Conservation (phyloP, 1,140 invertebrate species). For the Drosophila yakuba region DNA sequence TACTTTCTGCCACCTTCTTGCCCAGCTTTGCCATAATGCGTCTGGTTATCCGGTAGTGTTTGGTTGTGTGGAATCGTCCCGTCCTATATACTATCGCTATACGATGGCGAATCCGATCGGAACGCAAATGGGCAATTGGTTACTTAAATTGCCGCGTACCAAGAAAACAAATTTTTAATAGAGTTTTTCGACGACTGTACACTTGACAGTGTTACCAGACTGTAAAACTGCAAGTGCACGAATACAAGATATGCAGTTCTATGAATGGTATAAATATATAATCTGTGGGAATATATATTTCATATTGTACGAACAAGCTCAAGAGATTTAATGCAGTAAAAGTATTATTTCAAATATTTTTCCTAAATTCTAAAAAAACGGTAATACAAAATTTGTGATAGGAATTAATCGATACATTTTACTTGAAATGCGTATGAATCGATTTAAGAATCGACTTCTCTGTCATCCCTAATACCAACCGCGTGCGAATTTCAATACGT, state of each 20-base stretch:
- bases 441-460: background rate
- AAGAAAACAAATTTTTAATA: conserved; percentile 5
- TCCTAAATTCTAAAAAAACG: too few species aligned
- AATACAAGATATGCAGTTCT: too few species aligned
- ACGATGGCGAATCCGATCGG: background rate
- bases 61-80: background rate
- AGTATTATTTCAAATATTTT: too few species aligned
- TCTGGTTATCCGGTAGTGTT: background rate
- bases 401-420: background rate
- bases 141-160: conserved; percentile 25
- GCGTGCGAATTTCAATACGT: conserved; percentile 22
- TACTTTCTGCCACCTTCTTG: conserved; percentile 34
- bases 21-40: conserved; percentile 54
- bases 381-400: too few species aligned
- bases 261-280: too few species aligned
- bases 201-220: background rate
- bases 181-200: conserved; percentile 13
- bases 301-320: too few species aligned
- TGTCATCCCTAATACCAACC: conserved; percentile 5
- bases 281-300: too few species aligned
- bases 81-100: background rate
- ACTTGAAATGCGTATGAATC: background rate
- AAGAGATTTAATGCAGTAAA: too few species aligned
- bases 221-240: background rate
- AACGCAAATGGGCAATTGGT: conserved; percentile 2